Percentiles rank a stretch among this genome's conserved stretches.
Evolutionary conservation across 2,113 vertebrate genomes (phyloP).

Genomic region (Bos javanicus): DNA sequence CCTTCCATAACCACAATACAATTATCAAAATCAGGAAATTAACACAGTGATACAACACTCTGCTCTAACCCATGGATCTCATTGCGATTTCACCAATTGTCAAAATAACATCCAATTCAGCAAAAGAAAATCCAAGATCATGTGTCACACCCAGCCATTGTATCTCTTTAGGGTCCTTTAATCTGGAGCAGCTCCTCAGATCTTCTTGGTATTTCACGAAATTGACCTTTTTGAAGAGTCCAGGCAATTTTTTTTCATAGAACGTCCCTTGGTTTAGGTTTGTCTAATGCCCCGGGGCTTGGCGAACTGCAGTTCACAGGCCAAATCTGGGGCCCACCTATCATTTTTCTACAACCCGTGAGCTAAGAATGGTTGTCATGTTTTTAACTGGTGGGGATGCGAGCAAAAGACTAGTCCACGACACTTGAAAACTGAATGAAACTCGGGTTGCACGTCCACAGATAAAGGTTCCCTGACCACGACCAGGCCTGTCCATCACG

Average conservation of each 20-base stretch:
- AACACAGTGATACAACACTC: neutral
- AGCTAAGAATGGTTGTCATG: neutral
- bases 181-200: neutral
- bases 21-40: neutral
- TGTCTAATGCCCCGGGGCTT: neutral
- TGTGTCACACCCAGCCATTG: rapidly evolving
- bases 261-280: neutral
- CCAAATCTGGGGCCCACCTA: neutral
- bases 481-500: rapidly evolving
- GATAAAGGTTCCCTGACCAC: rapidly evolving
- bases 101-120: neutral
- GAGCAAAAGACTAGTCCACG: neutral
- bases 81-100: neutral
- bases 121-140: neutral
- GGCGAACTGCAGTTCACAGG: neutral
- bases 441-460: neutral
- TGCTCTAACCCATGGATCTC: neutral
- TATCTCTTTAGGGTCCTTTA: neutral
- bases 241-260: neutral
- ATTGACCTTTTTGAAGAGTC: neutral
- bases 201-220: neutral
- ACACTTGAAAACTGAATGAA: neutral
- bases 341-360: neutral
- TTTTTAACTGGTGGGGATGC: neutral
- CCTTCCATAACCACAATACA: neutral